These are phyloP conservation scores for Paedocypris sp. DNA, from an alignment of 2,113 vertebrate genomes.

Conservation along the genomic window DNA sequence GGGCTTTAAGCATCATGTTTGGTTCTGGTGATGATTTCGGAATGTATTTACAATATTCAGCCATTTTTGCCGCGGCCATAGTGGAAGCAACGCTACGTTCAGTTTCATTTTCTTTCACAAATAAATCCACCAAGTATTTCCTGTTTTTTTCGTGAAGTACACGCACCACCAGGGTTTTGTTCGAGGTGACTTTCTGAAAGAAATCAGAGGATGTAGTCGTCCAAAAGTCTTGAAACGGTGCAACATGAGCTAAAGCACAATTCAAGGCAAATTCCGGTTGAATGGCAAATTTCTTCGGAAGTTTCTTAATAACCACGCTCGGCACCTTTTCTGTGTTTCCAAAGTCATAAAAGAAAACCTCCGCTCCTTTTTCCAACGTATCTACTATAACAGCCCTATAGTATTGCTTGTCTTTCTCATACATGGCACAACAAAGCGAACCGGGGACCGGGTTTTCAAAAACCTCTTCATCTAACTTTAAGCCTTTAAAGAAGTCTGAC, in stretches of 20 bases:
- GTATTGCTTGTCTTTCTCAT: slow-evolving; percentile 67
- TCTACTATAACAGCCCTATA: slow-evolving; percentile 71
- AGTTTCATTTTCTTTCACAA: slow-evolving; percentile 38
- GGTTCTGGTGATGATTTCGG: neutral
- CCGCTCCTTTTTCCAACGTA: slow-evolving; percentile 47
- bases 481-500: slow-evolving; percentile 48
- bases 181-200: slow-evolving; percentile 65
- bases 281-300: slow-evolving; percentile 62
- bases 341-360: slow-evolving; percentile 80
- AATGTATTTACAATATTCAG: slow-evolving; percentile 53
- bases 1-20: too few relatives aligned
- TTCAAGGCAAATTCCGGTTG: slow-evolving; percentile 69
- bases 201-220: slow-evolving; percentile 53
- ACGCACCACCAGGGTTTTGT: slow-evolving; percentile 60
- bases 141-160: slow-evolving; percentile 55
- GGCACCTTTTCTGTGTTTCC: slow-evolving; percentile 78
- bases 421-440: slow-evolving; percentile 74
- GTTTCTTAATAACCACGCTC: slow-evolving; percentile 62
- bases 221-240: slow-evolving; percentile 70
- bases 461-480: slow-evolving; percentile 61
- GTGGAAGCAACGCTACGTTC: slow-evolving; percentile 48
- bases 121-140: slow-evolving; percentile 62
- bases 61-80: slow-evolving; percentile 62
- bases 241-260: slow-evolving; percentile 67
- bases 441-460: slow-evolving; percentile 68